Evolutionary conservation across 2,797 vertebrate genomes (phyloP).

Genomic region (Spheniscus humboldti): DNA sequence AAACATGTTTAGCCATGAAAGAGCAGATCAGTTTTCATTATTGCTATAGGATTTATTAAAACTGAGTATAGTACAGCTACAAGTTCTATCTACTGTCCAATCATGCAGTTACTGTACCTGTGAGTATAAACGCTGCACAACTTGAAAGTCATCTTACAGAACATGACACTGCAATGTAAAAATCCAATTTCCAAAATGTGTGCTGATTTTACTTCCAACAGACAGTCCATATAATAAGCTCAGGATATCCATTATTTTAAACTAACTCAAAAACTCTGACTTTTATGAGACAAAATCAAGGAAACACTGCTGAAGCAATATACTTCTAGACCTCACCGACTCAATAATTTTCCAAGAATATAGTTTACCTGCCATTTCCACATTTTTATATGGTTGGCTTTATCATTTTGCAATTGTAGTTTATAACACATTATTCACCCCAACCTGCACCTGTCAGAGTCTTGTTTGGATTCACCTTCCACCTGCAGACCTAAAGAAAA

Average conservation of each 20-base stretch:
- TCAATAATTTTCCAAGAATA: background rate
- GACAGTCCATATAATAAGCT: background rate
- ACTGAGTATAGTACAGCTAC: background rate
- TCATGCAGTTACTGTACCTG: background rate
- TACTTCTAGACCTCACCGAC: background rate
- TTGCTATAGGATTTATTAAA: slow-evolving; percentile 37
- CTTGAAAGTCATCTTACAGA: background rate
- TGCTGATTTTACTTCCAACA: background rate
- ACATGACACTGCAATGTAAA: background rate
- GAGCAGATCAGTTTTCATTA: slow-evolving; percentile 38
- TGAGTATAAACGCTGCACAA: background rate
- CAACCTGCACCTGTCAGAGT: background rate
- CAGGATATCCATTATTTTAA: background rate
- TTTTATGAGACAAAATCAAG: background rate
- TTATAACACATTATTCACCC: background rate
- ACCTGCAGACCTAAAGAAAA: background rate
- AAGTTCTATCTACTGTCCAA: background rate
- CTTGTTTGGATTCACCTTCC: background rate
- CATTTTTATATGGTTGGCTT: background rate
- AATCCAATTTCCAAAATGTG: background rate
- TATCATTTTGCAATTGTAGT: background rate
- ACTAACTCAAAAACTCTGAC: background rate
- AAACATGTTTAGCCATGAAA: slow-evolving; percentile 25
- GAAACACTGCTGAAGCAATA: background rate
- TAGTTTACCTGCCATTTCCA: background rate